Evolutionary conservation across 2,888 invertebrate genomes (phyloP).

Genomic region (Cheilosia soror): DNA sequence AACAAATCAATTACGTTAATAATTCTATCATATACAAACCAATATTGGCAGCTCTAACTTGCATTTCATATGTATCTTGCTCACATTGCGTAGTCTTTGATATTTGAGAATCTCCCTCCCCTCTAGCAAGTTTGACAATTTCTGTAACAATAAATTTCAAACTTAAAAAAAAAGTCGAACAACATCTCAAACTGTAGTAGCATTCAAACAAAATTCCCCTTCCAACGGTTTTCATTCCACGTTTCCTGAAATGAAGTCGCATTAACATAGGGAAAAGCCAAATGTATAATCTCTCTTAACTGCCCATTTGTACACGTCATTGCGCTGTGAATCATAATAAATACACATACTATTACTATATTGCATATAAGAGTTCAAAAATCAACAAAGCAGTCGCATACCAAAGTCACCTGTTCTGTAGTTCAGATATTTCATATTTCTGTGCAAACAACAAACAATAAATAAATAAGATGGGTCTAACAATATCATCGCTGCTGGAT

Average conservation of each 20-base stretch:
- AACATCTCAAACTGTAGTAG: slow-evolving; percentile 52
- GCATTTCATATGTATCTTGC: slow-evolving; percentile 98
- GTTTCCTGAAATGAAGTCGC: slow-evolving; percentile 49
- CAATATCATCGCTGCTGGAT: slow-evolving; percentile 77
- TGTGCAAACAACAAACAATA: not conserved
- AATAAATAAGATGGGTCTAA: slow-evolving; percentile 76
- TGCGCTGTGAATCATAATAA: not conserved
- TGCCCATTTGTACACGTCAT: slow-evolving; percentile 38
- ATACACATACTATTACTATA: not conserved
- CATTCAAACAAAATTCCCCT: slow-evolving; percentile 23
- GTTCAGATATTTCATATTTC: not conserved
- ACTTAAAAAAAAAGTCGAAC: not conserved
- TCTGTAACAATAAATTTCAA: slow-evolving; percentile 85
- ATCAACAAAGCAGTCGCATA: slow-evolving; percentile 14
- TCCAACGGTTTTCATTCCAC: slow-evolving; percentile 65
- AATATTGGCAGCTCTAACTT: slow-evolving; percentile 97
- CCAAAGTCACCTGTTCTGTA: slow-evolving; percentile 2
- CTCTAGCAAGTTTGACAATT: slow-evolving; percentile 94
- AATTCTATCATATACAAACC: slow-evolving; percentile 81
- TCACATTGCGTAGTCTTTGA: slow-evolving; percentile 96
- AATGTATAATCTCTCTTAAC: not conserved
- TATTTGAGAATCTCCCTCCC: slow-evolving; percentile 95
- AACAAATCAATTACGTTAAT: not conserved
- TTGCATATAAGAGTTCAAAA: not conserved
- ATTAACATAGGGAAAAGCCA: slow-evolving; percentile 6